Evolutionary conservation across 2,888 invertebrate species (phyloP), one percentile per base, ranked within the genome.

Genomic region (Sphaerophoria rueppellii): DNA sequence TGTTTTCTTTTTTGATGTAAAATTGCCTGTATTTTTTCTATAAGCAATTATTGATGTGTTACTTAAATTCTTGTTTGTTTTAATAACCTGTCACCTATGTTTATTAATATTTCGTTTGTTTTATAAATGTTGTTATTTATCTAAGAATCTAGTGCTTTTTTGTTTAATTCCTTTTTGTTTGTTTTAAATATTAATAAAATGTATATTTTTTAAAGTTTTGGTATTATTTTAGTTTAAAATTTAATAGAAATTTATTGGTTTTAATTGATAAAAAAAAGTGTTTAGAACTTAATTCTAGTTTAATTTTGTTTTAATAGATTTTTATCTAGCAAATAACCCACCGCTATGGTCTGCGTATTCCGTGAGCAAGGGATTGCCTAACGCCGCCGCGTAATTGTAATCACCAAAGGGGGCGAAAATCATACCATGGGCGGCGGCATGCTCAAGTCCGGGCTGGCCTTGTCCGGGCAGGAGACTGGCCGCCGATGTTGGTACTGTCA

Each of bases 301-400:
- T 77, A 54, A 85, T 80, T 61, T 43, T 34, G 14, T 71, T 75
- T 40, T 65, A 34, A 37, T 54, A 72, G 14, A 40, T 40, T 43
- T 83, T 95, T 94, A 96, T 94, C 95, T 95, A 93, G 95, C 95
- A 94, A 95, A 96, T 93, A 96, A 96, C 98, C 97, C 97, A 98
- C 98, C 98, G 95, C 97, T 96, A 95, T 97, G 97, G 94, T 97
- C 97, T 91, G 97, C 95, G 94, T 97, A 96, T 92, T 96, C 95
- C 88, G 96, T 95, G 91, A 96, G 95, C 89, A 96, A 94, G 87
- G 96, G 97, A 89, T 96, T 96, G 89, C 95, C 95, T 81, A 93
- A 93, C 89, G 97, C 93, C 82, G 97, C 96, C 16, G 97, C 96
- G 93, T 98, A 98, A 91, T 95, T 96, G 93, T 97, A 98, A 91